Conservation (phyloP, 2,888 invertebrate genomes). For the Ophioninae sp. region DNA sequence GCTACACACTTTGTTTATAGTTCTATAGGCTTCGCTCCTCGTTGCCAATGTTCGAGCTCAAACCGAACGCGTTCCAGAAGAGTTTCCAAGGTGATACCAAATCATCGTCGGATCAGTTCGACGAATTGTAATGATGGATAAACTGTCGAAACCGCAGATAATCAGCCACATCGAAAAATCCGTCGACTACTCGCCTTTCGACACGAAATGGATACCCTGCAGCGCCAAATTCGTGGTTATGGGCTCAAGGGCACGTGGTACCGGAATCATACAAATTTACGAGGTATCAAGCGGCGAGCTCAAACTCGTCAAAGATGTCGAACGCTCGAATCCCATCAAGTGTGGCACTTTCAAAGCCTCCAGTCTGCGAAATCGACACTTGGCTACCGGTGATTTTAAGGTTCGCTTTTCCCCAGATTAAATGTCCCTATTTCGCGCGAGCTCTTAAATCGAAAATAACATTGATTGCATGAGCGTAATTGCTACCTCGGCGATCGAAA, state of each 20-base stretch:
- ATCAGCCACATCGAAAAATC: conserved; percentile 93
- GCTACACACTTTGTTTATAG: neutral
- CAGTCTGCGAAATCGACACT: conserved; percentile 88
- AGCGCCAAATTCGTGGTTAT: conserved; percentile 95
- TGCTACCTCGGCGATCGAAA: neutral
- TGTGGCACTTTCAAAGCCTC: conserved; percentile 97
- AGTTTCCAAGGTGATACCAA: neutral
- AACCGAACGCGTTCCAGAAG: neutral
- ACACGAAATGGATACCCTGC: conserved; percentile 97
- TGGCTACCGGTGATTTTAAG: conserved; percentile 95
- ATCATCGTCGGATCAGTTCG: neutral
- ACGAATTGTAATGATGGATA: conserved; percentile 77
- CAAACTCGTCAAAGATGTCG: conserved; percentile 87
- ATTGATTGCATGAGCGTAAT: neutral
- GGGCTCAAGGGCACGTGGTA: conserved; percentile 92
- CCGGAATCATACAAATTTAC: conserved; percentile 92
- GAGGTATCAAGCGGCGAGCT: conserved; percentile 89
- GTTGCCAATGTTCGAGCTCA: neutral
- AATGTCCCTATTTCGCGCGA: no score
- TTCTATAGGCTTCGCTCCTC: neutral
- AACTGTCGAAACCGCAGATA: conserved; percentile 93
- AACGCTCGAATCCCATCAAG: conserved; percentile 93
- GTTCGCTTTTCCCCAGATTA: conserved; percentile 61
- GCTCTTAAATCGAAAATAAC: neutral
- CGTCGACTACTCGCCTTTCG: conserved; percentile 93